Evolutionary conservation across 1,140 invertebrate species (phyloP).

Genomic region (Drosophila mayri): DNA sequence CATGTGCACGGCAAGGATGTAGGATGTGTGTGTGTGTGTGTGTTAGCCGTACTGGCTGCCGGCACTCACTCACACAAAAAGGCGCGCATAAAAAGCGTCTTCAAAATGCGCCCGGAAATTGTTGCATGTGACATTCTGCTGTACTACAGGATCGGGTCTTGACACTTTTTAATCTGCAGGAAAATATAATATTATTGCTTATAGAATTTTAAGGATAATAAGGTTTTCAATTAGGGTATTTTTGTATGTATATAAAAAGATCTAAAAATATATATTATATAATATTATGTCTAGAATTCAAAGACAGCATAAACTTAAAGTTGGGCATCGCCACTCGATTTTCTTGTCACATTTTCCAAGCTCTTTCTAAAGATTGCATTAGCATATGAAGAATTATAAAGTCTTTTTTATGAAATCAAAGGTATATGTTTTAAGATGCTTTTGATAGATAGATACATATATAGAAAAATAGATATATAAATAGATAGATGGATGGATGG

Average conservation of each 20-base stretch:
- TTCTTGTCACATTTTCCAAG: not conserved
- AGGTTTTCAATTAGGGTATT: not conserved
- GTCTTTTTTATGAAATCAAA: too few species aligned
- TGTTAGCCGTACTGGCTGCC: slow-evolving; percentile 20
- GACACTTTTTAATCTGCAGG: not conserved
- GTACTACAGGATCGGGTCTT: not conserved
- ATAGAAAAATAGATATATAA: too few species aligned
- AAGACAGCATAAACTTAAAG: not conserved
- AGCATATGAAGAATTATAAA: too few species aligned
- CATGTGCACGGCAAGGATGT: slow-evolving; percentile 10
- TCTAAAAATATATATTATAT: not conserved
- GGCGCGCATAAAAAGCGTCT: slow-evolving; percentile 74
- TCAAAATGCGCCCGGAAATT: slow-evolving; percentile 77
- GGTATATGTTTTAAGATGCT: too few species aligned
- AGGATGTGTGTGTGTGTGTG: slow-evolving; percentile 1
- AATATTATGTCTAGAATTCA: not conserved
- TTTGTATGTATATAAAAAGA: not conserved
- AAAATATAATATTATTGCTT: not conserved
- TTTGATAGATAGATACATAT: too few species aligned
- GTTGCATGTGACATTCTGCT: slow-evolving; percentile 74
- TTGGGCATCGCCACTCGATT: not conserved
- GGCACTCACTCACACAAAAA: slow-evolving; percentile 69
- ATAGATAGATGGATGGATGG: too few species aligned
- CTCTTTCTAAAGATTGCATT: not conserved
- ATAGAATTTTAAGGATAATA: not conserved